Base-by-base conservation (phyloP, 1,140 invertebrate species). In the Hyposmocoma kahamanoa region DNA sequence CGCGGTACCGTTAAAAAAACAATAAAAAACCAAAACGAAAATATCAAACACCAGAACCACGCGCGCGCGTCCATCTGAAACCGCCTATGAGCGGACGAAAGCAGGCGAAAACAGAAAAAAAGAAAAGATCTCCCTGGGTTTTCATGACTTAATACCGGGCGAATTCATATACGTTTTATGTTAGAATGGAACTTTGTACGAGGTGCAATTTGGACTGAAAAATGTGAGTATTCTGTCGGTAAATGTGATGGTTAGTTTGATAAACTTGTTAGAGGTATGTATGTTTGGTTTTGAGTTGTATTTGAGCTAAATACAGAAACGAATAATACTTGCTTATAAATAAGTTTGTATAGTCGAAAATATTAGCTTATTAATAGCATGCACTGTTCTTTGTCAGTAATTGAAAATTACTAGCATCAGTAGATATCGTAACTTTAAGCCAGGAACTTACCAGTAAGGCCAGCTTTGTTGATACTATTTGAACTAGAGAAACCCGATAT, bases 401-500 rank as follows among this genome's bases (percentile, higher is more conserved):
- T 30, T 30, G 13, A 30, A 30, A n/a, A n/a, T n/a, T 30, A 30
- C 10, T 30, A n/a, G 2, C 6, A 6, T n/a, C 28, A n/a, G 28
- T 13, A 30, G 13, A 30, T 30, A 30, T n/a, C 1, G 13, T 1
- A 13, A 36, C 8, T 45, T 38, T 24, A 46, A 45, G 30, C 26
- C 22, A 42, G 13, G 10, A 74, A 83, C 87, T 89, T 67, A 90
- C 90, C 88, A 72, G 89, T 86, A 51, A 90, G 72, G 50, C 90
- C 89, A 11, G 89, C 84, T 67, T 91, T 90, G 52, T 90, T 90
- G 60, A 90, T 90, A 66, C 89, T 91, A 57, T 89, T 89, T 22
- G 88, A 91, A 61, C 89, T 91, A 30, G 90, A 90, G 50, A 94
- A 90, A 13, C 90, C 90, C 15, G 92, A 91, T 51, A 93, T 86